phyloP scores from a whole-genome alignment of 2,888 invertebrate species.

The Tholera decimalis region DNA sequence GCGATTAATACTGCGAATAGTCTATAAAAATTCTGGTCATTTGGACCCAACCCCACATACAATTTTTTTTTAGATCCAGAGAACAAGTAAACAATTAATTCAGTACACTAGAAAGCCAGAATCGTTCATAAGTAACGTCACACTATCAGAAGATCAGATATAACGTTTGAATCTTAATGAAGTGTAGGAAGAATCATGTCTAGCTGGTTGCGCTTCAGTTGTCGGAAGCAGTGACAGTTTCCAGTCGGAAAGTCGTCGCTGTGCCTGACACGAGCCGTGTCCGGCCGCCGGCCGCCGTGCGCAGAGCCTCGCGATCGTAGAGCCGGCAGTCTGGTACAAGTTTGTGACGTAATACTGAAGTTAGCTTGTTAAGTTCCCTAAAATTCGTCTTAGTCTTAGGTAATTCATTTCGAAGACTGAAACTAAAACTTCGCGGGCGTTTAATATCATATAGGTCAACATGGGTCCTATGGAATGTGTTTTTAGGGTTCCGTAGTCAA shows the following conservation, averaged over 20 bases:
- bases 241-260: conserved; percentile 70
- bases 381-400: neutral
- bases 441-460: too few species aligned
- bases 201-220: conserved; percentile 61
- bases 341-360: conserved; percentile 31
- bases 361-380: neutral
- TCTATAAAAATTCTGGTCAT: too few species aligned
- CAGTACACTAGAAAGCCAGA: neutral
- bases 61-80: neutral
- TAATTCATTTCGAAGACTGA: neutral
- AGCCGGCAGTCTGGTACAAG: conserved; percentile 18
- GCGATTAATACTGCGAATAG: too few species aligned
- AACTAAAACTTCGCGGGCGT: too few species aligned
- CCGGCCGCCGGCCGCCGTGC: conserved; percentile 48
- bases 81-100: neutral
- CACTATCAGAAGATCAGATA: neutral
- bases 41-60: too few species aligned
- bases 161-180: conserved; percentile 55
- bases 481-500: too few species aligned
- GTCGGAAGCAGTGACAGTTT: conserved; percentile 66
- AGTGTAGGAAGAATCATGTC: conserved; percentile 53
- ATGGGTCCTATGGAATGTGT: too few species aligned
- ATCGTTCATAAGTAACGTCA: neutral
- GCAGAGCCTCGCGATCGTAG: too few species aligned
- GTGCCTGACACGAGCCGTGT: conserved; percentile 65